Evolutionary conservation across 2,797 vertebrate species (phyloP).

Genomic region (Myotis pilosus): DNA sequence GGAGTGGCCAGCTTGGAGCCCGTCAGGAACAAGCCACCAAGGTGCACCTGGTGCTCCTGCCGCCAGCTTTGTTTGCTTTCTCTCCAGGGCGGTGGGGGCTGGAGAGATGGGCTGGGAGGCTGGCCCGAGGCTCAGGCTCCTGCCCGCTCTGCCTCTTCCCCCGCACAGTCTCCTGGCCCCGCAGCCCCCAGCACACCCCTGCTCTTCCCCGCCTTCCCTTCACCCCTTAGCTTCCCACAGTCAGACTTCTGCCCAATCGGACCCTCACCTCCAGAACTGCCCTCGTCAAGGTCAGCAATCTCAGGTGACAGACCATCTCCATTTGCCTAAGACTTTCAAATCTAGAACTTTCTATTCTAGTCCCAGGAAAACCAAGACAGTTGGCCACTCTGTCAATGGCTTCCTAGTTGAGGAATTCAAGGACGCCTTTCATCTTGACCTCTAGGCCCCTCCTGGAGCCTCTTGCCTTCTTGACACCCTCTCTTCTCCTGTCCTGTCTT

Average conservation of each 20-base stretch:
- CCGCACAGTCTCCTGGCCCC: neutral
- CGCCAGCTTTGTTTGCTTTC: neutral
- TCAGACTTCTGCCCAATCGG: neutral
- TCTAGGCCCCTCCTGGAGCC: neutral
- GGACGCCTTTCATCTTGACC: neutral
- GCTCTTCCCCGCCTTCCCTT: neutral
- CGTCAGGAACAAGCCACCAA: neutral
- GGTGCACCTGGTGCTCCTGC: neutral
- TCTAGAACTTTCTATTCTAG: neutral
- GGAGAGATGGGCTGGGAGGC: neutral
- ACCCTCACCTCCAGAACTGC: neutral
- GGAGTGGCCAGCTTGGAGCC: neutral
- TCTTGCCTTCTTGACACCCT: neutral
- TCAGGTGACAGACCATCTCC: neutral
- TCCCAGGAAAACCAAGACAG: neutral
- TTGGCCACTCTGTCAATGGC: neutral
- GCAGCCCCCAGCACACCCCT: fast-evolving
- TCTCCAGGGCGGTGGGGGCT: neutral
- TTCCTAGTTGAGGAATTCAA: neutral
- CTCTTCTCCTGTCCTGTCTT: neutral
- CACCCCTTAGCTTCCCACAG: neutral
- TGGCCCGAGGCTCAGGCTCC: neutral
- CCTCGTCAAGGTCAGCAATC: neutral
- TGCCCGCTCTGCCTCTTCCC: neutral
- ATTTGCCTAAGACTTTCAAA: neutral